These are phyloP conservation scores for Psophia crepitans DNA, from an alignment of 2,113 vertebrate genomes.

Conservation along the genomic window DNA sequence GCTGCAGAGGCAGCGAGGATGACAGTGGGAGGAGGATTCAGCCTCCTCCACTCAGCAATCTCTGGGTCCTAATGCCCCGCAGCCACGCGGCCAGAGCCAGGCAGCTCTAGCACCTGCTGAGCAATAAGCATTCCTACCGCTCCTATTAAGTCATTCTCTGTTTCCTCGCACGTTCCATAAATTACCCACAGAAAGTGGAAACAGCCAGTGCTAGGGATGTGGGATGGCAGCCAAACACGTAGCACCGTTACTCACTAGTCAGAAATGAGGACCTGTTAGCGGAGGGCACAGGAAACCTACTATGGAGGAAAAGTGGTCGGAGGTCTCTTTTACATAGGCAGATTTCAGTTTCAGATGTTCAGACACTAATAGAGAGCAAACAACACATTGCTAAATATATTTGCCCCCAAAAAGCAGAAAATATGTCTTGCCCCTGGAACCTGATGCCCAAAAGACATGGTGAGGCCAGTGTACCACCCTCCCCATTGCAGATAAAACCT, in stretches of 20 bases:
- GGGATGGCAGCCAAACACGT: not conserved
- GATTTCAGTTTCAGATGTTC: not conserved
- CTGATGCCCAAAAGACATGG: not conserved
- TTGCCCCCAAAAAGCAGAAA: not conserved
- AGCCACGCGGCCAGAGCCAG: not conserved
- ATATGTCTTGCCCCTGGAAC: not conserved
- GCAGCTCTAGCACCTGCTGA: not conserved
- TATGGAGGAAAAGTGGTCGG: not conserved
- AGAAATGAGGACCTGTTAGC: not conserved
- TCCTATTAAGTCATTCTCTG: not conserved
- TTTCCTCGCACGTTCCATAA: not conserved
- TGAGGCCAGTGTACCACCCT: not conserved
- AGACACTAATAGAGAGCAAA: not conserved
- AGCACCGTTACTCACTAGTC: not conserved
- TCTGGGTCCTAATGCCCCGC: slow-evolving; percentile 76
- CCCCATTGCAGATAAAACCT: not conserved
- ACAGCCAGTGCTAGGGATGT: not conserved
- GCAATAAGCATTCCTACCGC: fast-evolving
- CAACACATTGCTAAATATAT: not conserved
- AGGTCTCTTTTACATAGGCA: not conserved
- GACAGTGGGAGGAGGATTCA: slow-evolving; percentile 37
- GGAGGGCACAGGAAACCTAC: not conserved
- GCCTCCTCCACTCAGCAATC: slow-evolving; percentile 55
- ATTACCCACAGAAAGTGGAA: not conserved
- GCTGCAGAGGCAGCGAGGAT: slow-evolving; percentile 55